A percentile compares a stretch with the other conserved stretches of the same genome.
Conservation (phyloP, 2,113 vertebrate species). For the Nothocercus nigrocapillus region DNA sequence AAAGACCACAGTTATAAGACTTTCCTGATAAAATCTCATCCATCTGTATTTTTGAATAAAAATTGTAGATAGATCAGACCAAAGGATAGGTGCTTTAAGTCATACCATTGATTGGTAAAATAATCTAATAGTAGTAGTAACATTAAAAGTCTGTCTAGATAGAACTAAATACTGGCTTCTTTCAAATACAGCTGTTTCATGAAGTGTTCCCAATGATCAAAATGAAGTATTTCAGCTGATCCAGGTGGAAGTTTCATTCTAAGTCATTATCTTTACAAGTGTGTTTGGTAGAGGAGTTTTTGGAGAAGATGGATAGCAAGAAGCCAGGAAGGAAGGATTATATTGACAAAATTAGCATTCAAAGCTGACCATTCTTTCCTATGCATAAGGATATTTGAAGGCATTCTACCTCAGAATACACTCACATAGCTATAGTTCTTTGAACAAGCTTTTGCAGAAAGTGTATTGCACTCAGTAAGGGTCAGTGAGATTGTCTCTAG, state of each 20-base stretch:
- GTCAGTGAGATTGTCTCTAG: not conserved
- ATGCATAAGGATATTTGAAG: not conserved
- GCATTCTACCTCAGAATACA: not conserved
- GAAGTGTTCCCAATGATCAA: not conserved
- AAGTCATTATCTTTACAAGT: not conserved
- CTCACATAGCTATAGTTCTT: not conserved
- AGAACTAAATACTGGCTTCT: not conserved
- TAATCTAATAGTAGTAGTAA: not conserved
- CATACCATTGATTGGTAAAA: not conserved
- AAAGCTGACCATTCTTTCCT: not conserved
- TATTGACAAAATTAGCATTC: not conserved
- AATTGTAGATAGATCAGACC: not conserved
- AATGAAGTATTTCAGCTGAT: not conserved
- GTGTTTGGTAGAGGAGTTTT: not conserved
- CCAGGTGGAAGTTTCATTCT: not conserved
- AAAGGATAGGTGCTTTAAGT: not conserved
- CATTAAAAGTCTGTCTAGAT: not conserved
- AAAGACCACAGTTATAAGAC: not conserved
- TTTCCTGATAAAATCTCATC: not conserved
- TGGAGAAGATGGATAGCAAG: not conserved
- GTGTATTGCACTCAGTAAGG: not conserved
- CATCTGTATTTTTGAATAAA: not conserved
- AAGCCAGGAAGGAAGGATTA: not conserved
- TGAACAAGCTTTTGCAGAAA: not conserved
- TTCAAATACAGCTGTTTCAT: not conserved